Evolutionary conservation across 2,888 invertebrate species (phyloP), one percentile per base, ranked within the genome.

Genomic region (Caenorhabditis panamensis): DNA sequence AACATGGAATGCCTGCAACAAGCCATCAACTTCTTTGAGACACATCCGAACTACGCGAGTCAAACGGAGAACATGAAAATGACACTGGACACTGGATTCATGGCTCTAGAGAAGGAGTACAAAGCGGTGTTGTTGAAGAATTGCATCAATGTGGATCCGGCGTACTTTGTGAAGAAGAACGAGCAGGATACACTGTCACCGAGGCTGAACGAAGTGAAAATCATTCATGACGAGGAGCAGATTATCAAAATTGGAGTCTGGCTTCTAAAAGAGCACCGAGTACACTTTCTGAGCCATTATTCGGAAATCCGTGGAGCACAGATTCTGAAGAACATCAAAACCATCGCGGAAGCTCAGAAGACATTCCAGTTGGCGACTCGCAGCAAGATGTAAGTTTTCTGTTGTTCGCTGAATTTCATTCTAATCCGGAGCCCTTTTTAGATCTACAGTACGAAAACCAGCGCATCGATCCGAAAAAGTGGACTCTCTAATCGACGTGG

Each of bases 1-100:
- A 86, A 88, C 58, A 90, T 90, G 90, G 88, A 90, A 54, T 83
- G 86, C 37, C 79, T 90, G 8, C 87, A 89, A 61, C 86, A 84
- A 64, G 87, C 84, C 9, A 84, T 86, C 58, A 79, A 83, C 58
- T 87, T 87, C 63, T 86, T 84, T 76, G 83, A 84, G 49, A 71
- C 73, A 13, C 83, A 84, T 63, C 82, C 85, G 11, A 84, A 86
- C 47, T 84, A 86, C 59, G 76, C 82, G 13, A 83, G 63, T 26
- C 84, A 87, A 53, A 84, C 84, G 20, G 86, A 87, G 20, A 86
- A 87, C 41, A 86, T 87, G 90, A 85, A 87, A 67, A 79, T 87
- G 67, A 90, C 88, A 11, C 84, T 87, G 54, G 89, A 90, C 26
- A 82, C 83, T 13, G 90, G 90, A 28, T 88, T 84, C 62, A 75